Evolutionary conservation across 2,113 vertebrate species (phyloP).

Genomic region (Pongo pygmaeus): DNA sequence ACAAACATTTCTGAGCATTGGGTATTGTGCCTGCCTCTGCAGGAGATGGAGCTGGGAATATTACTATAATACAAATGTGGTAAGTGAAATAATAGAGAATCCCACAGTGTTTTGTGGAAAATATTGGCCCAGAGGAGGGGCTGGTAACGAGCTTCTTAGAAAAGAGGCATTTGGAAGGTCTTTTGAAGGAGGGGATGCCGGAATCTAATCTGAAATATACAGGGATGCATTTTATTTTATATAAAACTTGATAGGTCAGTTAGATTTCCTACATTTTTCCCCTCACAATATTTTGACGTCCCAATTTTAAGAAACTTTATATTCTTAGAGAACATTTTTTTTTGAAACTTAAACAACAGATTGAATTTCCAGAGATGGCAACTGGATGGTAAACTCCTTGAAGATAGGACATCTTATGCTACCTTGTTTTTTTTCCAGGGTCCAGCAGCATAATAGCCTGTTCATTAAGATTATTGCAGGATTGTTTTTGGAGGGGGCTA

Average conservation of each 20-base stretch:
- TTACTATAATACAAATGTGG: neutral
- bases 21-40: neutral
- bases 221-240: neutral
- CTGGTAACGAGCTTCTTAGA: neutral
- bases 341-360: neutral
- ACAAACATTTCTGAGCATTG: constrained; percentile 1
- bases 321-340: neutral
- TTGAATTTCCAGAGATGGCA: neutral
- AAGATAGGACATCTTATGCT: neutral
- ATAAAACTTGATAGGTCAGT: neutral
- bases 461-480: neutral
- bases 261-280: neutral
- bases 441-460: neutral
- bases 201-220: constrained; percentile 8
- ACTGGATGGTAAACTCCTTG: neutral
- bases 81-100: neutral
- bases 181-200: neutral
- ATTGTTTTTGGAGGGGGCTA: neutral
- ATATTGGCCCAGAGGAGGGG: neutral
- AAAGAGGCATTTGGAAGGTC: neutral
- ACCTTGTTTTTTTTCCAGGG: neutral
- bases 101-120: neutral
- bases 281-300: neutral
- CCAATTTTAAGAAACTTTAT: constrained; percentile 12
- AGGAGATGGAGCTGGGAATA: neutral